Evolutionary conservation across 2,888 invertebrate genomes (phyloP).

Genomic region (Alsophila aescularia): DNA sequence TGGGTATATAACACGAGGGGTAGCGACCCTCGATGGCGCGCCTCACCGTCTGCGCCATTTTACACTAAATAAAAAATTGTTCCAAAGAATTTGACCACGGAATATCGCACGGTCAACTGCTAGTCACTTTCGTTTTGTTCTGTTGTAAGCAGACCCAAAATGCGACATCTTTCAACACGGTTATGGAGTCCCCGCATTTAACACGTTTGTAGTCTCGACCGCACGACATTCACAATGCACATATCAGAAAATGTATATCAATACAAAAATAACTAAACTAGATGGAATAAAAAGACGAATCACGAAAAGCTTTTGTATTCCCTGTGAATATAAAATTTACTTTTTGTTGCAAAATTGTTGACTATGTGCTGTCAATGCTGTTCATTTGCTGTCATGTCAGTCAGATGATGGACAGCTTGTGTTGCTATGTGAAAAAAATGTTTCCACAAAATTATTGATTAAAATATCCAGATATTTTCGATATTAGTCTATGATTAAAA

Average conservation of each 20-base stretch:
- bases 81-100: constrained; percentile 52
- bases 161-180: constrained; percentile 74
- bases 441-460: no score
- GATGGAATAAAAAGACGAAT: neutral
- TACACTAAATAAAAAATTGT: constrained; percentile 51
- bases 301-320: neutral
- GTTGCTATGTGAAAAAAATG: no score
- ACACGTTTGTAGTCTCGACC: constrained; percentile 35
- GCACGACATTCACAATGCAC: constrained; percentile 43
- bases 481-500: no score
- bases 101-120: constrained; percentile 68
- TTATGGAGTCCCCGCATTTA: constrained; percentile 50
- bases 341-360: no score
- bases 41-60: constrained; percentile 90
- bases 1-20: constrained; percentile 90
- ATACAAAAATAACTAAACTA: no score
- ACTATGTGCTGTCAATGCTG: no score
- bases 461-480: no score
- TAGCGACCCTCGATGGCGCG: constrained; percentile 89
- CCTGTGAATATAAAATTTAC: neutral
- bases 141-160: constrained; percentile 76
- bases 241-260: constrained; percentile 31
- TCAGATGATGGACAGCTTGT: no score
- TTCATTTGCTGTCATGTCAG: no score
- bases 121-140: constrained; percentile 81